Evolutionary conservation across 2,797 vertebrate species (phyloP).

Genomic region (Halcyon chelicuti): DNA sequence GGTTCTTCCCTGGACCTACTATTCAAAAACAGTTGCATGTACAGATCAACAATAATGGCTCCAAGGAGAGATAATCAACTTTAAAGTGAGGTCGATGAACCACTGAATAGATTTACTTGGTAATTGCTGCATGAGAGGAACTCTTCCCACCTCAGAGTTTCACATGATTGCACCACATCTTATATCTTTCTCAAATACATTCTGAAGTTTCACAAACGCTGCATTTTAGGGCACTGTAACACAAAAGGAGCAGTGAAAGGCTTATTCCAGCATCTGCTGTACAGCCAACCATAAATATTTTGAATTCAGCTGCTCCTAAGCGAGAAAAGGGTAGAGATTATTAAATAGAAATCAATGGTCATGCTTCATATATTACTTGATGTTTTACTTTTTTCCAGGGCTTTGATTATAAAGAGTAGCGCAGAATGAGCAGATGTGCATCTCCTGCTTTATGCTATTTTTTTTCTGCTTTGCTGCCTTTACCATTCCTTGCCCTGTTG

Average conservation of each 20-base stretch:
- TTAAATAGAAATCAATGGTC: slow-evolving; percentile 59
- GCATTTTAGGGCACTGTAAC: background rate
- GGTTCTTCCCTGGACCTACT: background rate
- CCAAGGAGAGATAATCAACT: background rate
- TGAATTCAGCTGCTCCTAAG: slow-evolving; percentile 15
- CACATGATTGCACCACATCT: background rate
- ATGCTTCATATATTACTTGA: slow-evolving; percentile 7
- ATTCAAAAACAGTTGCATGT: background rate
- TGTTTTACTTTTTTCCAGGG: background rate
- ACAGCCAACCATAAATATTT: slow-evolving; percentile 55
- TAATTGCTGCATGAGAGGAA: background rate
- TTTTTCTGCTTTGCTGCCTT: background rate
- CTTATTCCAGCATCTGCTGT: slow-evolving; percentile 37
- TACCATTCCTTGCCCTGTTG: background rate
- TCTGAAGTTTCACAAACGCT: background rate
- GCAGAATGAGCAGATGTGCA: slow-evolving; percentile 4
- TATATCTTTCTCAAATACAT: background rate
- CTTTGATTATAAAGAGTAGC: slow-evolving; percentile 25
- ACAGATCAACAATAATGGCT: background rate
- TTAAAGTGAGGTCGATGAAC: background rate
- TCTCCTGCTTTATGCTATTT: background rate
- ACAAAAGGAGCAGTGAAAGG: background rate
- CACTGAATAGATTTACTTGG: background rate
- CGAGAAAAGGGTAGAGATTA: slow-evolving; percentile 12
- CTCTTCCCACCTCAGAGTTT: background rate